Conservation (phyloP, 2,797 vertebrate genomes). For the Arnoldichthys spilopterus region DNA sequence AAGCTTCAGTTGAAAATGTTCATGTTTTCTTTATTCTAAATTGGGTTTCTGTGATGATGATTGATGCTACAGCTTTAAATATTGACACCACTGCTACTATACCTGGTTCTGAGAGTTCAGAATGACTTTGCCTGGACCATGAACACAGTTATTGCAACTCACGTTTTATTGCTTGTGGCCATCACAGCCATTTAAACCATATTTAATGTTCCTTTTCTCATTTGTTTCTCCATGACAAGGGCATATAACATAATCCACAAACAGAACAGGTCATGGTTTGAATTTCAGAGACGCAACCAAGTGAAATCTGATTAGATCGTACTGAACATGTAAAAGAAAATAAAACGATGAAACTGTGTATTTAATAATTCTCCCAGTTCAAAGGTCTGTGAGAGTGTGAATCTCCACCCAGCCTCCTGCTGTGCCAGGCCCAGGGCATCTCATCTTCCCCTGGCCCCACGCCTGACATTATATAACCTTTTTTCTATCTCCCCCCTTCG, state of each 20-base stretch:
- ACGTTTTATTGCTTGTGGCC: not conserved
- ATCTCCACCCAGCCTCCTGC: slow-evolving; percentile 44
- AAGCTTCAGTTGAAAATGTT: not conserved
- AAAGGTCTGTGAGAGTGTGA: slow-evolving; percentile 48
- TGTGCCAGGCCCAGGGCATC: slow-evolving; percentile 34
- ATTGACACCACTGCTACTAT: too few relatives aligned
- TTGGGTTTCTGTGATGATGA: not conserved
- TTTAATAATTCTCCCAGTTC: slow-evolving; percentile 33
- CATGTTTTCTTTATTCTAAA: not conserved
- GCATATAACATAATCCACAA: not conserved
- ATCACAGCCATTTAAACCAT: not conserved
- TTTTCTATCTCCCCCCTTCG: slow-evolving; percentile 18
- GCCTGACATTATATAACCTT: slow-evolving; percentile 46
- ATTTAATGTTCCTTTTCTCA: not conserved
- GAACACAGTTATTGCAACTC: not conserved
- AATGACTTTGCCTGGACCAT: not conserved
- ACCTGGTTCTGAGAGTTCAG: not conserved
- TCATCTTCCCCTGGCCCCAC: slow-evolving; percentile 43
- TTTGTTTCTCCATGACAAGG: not conserved
- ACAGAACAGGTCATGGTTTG: slow-evolving; percentile 2
- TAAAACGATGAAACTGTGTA: slow-evolving; percentile 31
- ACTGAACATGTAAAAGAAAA: slow-evolving; percentile 38
- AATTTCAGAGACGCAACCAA: slow-evolving; percentile 17
- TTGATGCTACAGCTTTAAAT: not conserved
- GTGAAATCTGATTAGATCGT: slow-evolving; percentile 19